phyloP scores from a whole-genome alignment of 1,140 invertebrate genomes.

The Pseudomyrmex flavicornis region DNA sequence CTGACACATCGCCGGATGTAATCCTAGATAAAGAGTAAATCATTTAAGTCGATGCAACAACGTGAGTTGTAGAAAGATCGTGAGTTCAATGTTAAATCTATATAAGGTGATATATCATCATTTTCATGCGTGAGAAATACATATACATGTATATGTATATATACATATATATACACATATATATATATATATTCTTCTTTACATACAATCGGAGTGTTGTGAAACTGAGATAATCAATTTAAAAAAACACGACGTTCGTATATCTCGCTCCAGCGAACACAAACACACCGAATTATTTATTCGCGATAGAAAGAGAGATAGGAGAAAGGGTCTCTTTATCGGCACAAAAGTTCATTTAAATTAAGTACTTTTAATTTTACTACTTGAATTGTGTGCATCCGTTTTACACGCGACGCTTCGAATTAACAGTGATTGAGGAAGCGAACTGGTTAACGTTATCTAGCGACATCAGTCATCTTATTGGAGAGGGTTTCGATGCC shows the following conservation, averaged over 20 bases:
- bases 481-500: constrained; percentile 90
- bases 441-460: constrained; percentile 92
- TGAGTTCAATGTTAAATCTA: constrained; percentile 12
- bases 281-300: constrained; percentile 10
- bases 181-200: too few species aligned
- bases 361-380: too few species aligned
- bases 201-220: neutral
- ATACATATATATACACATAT: too few species aligned
- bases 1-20: neutral
- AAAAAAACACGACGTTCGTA: neutral
- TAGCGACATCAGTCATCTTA: constrained; percentile 88
- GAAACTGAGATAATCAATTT: constrained; percentile 22
- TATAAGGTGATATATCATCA: neutral
- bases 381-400: too few species aligned
- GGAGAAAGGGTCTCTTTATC: neutral
- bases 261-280: neutral
- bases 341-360: too few species aligned
- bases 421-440: constrained; percentile 90
- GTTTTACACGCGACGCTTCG: too few species aligned
- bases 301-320: neutral
- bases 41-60: neutral
- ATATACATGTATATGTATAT: too few species aligned
- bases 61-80: neutral
- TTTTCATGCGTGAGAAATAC: too few species aligned
- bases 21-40: neutral